phyloP scores from a whole-genome alignment of 1,140 invertebrate genomes.

The Atta colombica region DNA sequence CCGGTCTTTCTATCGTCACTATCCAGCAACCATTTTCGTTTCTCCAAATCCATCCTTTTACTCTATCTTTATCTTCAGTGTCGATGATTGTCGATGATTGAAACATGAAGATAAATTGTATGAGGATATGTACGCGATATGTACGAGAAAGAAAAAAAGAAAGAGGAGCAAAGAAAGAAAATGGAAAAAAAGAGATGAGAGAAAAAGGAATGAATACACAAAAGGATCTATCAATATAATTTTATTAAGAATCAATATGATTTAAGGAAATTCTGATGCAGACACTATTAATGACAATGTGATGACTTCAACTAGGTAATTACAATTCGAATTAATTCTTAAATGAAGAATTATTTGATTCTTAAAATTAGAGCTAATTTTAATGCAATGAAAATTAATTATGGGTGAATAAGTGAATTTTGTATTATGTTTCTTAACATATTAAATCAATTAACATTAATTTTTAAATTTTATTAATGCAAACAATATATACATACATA shows the following conservation, averaged over 20 bases:
- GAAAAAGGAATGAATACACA: neutral
- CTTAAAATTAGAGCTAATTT: neutral
- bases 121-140: neutral
- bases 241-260: conserved; percentile 3
- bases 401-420: neutral
- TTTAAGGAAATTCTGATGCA: conserved; percentile 22
- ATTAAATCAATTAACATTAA: too few species aligned
- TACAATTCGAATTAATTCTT: conserved; percentile 26
- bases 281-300: conserved; percentile 24
- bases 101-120: conserved; percentile 34
- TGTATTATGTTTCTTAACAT: neutral
- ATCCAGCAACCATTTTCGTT: conserved; percentile 31
- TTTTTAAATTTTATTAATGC: too few species aligned
- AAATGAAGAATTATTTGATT: conserved; percentile 21
- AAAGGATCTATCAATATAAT: conserved; percentile 1
- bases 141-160: neutral
- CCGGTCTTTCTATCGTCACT: conserved; percentile 21
- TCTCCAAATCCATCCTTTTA: neutral
- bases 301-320: conserved; percentile 10
- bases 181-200: neutral
- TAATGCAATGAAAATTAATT: neutral
- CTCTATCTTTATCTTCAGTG: conserved; percentile 35
- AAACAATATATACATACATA: too few species aligned
- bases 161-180: neutral
- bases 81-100: conserved; percentile 68